Evolutionary conservation across 1,140 invertebrate genomes (phyloP), one percentile per base, ranked within the genome.

Genomic region (Hormaphis cornu): DNA sequence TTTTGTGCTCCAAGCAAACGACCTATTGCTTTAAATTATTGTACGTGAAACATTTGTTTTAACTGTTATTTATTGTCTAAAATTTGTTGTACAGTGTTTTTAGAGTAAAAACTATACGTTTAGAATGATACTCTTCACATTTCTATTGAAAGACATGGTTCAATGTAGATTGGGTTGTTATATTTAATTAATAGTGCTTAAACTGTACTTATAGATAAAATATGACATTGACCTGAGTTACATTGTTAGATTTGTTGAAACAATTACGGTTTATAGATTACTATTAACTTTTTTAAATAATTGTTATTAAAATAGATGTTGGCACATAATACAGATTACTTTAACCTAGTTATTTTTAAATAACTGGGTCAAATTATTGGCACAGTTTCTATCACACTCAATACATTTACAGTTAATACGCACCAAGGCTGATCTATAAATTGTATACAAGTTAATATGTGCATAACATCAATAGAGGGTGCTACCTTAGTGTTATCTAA

Each of bases 61-160:
- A 66, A 66, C n/a, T n/a, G 42, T 33, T n/a, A 46, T 61, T 50
- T 20, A n/a, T 30, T 63, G 59, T 66, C 16, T 50, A 50, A 40
- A 33, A 50, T 50, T 66, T 46, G 18, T 66, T 66, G 61, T 66
- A 66, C 61, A 66, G 40, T 66, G 61, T 33, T 50, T 48, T 48
- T 42, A 14, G 18, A n/a, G 7, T 42, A 30, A 35, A 33, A 46
- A 63, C 46, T 63, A 46, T 18, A 48, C 24, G 61, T 66, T 66
- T 50, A 50, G 44, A 48, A 46, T 50, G 12, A 54, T 30, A 16
- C 3, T 48, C 50, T 24, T 66, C 8, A 14, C 44, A 66, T 66
- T 24, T 66, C 22, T 66, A 33, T 48, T 66, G 42, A 66, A 66
- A 44, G 61, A 48, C 42, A 66, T 35, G 35, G 53, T 40, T 35